These are phyloP conservation scores for Parasteatoda lunata DNA, from an alignment of 2,888 invertebrate genomes.

Conservation along the genomic window DNA sequence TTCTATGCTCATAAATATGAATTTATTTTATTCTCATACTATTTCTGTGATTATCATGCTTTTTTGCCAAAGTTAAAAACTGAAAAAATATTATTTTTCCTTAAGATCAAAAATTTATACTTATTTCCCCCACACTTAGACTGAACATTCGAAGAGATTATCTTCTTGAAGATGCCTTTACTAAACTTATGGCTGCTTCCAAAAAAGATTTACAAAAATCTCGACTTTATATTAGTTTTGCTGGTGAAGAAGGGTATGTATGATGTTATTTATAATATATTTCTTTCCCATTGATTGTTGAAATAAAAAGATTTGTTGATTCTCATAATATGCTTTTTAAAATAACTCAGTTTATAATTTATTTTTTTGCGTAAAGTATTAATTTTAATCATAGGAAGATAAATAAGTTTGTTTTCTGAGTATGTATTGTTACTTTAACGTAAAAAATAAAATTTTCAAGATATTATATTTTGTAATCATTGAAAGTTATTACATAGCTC, in stretches of 20 bases:
- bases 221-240: constrained; percentile 89
- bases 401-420: neutral
- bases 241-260: constrained; percentile 88
- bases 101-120: no score
- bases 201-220: constrained; percentile 96
- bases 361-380: neutral
- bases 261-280: neutral
- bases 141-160: constrained; percentile 94
- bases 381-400: neutral
- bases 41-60: no score
- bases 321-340: neutral
- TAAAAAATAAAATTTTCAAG: no score
- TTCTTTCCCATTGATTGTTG: neutral
- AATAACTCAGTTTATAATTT: neutral
- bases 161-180: constrained; percentile 95
- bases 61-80: no score
- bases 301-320: neutral
- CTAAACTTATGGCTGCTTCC: constrained; percentile 95
- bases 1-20: no score
- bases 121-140: constrained; percentile 76
- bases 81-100: no score
- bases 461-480: no score
- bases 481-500: no score
- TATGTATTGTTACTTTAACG: no score
- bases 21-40: no score